phyloP scores from a whole-genome alignment of 2,113 vertebrate species.

The Bothrops jararaca region DNA sequence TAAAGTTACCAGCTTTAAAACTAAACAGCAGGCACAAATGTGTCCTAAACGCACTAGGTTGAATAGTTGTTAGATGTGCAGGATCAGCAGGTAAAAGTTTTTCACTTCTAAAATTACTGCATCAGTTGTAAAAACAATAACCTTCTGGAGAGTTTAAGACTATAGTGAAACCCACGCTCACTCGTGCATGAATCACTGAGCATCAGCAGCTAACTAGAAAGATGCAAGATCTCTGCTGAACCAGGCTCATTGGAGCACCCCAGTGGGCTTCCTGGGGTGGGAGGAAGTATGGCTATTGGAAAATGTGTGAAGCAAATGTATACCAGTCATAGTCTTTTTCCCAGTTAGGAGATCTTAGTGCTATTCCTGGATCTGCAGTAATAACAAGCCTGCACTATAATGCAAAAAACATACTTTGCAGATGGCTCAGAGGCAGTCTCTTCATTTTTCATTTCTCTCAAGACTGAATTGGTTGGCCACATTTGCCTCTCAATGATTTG shows the following conservation, averaged over 20 bases:
- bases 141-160: not conserved
- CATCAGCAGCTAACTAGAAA: not conserved
- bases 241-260: no score
- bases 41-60: not conserved
- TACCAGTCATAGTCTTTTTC: not conserved
- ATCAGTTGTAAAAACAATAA: not conserved
- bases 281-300: not conserved
- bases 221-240: not conserved
- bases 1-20: not conserved
- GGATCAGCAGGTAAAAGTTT: not conserved
- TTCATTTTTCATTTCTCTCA: not conserved
- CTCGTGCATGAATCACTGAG: not conserved
- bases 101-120: not conserved
- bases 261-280: not conserved
- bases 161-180: not conserved
- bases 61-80: not conserved
- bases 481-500: not conserved
- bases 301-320: not conserved
- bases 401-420: not conserved
- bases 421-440: not conserved
- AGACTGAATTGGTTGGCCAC: rapidly evolving
- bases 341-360: not conserved
- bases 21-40: not conserved
- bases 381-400: not conserved
- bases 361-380: not conserved